These are phyloP conservation scores for Trichonephila clavipes DNA, from an alignment of 1,140 invertebrate species.

Conservation along the genomic window DNA sequence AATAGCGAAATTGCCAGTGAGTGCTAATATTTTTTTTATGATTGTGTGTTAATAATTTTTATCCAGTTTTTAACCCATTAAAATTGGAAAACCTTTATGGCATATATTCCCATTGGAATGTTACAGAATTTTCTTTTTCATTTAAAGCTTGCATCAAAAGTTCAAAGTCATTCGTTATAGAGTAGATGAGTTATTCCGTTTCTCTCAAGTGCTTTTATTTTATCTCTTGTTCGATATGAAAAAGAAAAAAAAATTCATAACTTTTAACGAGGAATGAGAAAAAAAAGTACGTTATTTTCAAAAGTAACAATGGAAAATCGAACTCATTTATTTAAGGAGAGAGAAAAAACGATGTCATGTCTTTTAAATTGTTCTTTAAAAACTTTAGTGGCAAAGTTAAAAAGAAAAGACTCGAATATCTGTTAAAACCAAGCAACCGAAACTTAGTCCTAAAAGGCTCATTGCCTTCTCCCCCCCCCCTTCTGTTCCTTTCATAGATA, in stretches of 20 bases:
- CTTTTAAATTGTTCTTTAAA: not conserved
- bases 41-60: no score
- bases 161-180: no score
- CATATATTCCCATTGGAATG: no score
- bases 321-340: not conserved
- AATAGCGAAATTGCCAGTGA: no score
- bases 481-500: not conserved
- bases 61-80: no score
- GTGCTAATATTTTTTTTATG: no score
- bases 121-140: no score
- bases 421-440: conserved; percentile 39
- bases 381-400: not conserved
- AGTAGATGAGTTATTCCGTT: no score
- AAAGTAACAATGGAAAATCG: not conserved
- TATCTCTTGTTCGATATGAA: no score
- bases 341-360: not conserved
- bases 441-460: conserved; percentile 12
- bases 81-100: no score
- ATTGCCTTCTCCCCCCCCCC: not conserved
- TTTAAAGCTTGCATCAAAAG: no score
- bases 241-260: not conserved
- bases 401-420: conserved; percentile 26
- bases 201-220: no score
- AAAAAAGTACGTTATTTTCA: not conserved
- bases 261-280: not conserved